phyloP scores from a whole-genome alignment of 2,113 vertebrate genomes.

The Heterotis niloticus region DNA sequence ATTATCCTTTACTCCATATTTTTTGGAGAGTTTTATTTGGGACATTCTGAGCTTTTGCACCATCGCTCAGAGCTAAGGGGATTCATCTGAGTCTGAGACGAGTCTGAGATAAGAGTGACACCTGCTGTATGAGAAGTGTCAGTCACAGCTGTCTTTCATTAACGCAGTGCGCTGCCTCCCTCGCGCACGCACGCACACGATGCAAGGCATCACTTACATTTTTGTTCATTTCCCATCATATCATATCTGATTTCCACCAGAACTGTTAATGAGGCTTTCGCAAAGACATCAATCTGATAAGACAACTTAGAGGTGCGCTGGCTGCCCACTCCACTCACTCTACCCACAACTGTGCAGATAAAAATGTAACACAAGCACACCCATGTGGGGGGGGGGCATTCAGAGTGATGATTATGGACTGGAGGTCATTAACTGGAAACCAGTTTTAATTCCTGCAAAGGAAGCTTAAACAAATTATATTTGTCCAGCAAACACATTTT shows the following conservation, averaged over 20 bases:
- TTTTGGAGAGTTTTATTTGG: too few relatives aligned
- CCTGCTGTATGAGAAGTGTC: conserved; percentile 13
- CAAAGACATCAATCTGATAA: conserved; percentile 18
- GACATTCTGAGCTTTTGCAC: background rate
- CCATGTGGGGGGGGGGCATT: background rate
- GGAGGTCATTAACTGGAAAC: background rate
- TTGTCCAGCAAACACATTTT: too few relatives aligned
- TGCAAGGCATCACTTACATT: conserved; percentile 14
- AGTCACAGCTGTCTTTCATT: background rate
- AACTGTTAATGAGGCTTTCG: conserved; percentile 17
- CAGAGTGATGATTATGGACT: conserved; percentile 7
- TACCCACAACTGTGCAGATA: background rate
- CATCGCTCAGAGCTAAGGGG: background rate
- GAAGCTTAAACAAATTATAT: background rate
- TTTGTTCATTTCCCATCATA: conserved; percentile 11
- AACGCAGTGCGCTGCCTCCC: background rate
- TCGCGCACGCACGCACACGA: background rate
- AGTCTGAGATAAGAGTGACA: conserved; percentile 17
- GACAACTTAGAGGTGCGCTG: background rate
- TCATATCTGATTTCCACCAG: conserved; percentile 21
- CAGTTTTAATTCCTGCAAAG: background rate
- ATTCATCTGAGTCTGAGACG: background rate
- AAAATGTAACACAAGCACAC: background rate
- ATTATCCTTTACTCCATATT: too few relatives aligned
- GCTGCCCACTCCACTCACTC: background rate